Evolutionary conservation across 2,888 invertebrate genomes (phyloP).

Genomic region (Drosophila putrida): DNA sequence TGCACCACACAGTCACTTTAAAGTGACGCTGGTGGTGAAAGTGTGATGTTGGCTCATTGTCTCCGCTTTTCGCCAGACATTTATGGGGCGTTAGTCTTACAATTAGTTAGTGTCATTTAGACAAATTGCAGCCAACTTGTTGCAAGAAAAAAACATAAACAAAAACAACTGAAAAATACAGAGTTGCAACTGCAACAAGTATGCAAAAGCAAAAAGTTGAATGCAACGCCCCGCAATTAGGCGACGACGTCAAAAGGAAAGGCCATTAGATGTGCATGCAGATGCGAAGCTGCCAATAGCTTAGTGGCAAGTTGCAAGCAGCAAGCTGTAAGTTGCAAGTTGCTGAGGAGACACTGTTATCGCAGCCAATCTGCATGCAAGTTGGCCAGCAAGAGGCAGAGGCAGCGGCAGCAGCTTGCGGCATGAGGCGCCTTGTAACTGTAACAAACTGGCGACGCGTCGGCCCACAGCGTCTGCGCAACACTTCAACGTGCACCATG

Average conservation of each 20-base stretch:
- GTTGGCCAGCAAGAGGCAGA: constrained; percentile 36
- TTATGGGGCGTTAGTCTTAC: constrained; percentile 78
- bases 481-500: constrained; percentile 56
- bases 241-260: constrained; percentile 73
- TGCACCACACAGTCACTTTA: constrained; percentile 7
- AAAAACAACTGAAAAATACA: constrained; percentile 19
- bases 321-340: constrained; percentile 21
- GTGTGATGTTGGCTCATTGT: constrained; percentile 56
- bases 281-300: constrained; percentile 50
- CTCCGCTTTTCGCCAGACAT: constrained; percentile 50
- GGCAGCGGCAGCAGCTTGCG: no score
- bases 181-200: constrained; percentile 14
- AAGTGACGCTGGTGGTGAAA: constrained; percentile 52
- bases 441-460: constrained; percentile 69
- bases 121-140: constrained; percentile 66
- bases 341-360: constrained; percentile 45
- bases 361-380: constrained; percentile 71
- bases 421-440: constrained; percentile 61
- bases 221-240: constrained; percentile 64
- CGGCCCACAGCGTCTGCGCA: constrained; percentile 78
- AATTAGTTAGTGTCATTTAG: constrained; percentile 80
- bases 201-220: constrained; percentile 34
- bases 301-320: neutral
- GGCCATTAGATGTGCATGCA: constrained; percentile 71
- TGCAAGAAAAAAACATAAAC: constrained; percentile 15